Conservation (phyloP, 1,140 invertebrate species). For the Pogonomyrmex californicus region DNA sequence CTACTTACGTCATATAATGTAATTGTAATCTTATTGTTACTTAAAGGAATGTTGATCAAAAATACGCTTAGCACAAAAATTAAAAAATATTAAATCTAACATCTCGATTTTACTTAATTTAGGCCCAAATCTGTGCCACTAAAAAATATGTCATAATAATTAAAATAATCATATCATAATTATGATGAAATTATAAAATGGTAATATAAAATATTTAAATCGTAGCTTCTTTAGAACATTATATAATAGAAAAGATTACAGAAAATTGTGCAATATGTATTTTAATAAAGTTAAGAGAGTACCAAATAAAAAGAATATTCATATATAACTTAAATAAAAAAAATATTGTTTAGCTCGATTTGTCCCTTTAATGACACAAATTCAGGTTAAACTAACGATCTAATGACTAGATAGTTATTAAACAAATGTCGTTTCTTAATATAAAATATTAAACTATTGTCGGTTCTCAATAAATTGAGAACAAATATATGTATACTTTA, state of each 20-base stretch:
- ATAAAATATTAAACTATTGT: conserved; percentile 12
- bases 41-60: conserved; percentile 78
- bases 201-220: conserved; percentile 4
- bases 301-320: background rate
- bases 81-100: conserved; percentile 74
- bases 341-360: background rate
- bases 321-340: conserved; percentile 1
- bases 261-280: background rate
- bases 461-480: conserved; percentile 66
- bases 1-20: conserved; percentile 36
- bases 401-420: conserved; percentile 83
- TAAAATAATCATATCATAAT: background rate
- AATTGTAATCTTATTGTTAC: conserved; percentile 68
- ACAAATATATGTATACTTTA: conserved; percentile 76
- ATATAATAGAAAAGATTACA: background rate
- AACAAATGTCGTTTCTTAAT: conserved; percentile 75
- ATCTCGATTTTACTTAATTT: conserved; percentile 76
- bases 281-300: background rate
- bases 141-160: background rate
- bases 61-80: conserved; percentile 72
- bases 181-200: conserved; percentile 20
- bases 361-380: background rate
- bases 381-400: conserved; percentile 80
- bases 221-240: conserved; percentile 2
- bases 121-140: conserved; percentile 62